phyloP scores from a whole-genome alignment of 2,113 vertebrate species.

The Cyanoderma ruficeps region DNA sequence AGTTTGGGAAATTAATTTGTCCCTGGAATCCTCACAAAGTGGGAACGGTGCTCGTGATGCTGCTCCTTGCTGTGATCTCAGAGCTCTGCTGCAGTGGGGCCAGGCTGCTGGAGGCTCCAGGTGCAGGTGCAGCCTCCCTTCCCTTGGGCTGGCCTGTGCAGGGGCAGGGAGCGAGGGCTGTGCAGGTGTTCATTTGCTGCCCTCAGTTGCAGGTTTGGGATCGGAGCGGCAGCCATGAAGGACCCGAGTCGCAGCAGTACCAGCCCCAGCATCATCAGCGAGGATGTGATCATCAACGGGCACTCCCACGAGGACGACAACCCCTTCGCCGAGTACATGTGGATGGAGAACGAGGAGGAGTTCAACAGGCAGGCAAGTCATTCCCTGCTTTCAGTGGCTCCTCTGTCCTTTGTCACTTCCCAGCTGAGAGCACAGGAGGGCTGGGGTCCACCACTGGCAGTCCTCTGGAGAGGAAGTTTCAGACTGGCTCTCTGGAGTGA shows the following conservation, averaged over 20 bases:
- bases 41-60: fast-evolving
- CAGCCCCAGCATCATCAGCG: constrained; percentile 79
- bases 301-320: constrained; percentile 85
- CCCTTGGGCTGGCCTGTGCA: background rate
- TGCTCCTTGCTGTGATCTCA: background rate
- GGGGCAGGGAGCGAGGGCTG: background rate
- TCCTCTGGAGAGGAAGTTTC: background rate
- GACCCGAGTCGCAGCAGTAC: constrained; percentile 85
- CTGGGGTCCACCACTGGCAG: fast-evolving
- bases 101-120: background rate
- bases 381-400: background rate
- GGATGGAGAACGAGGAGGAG: constrained; percentile 96
- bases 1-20: background rate
- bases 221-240: constrained; percentile 81
- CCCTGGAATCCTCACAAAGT: fast-evolving
- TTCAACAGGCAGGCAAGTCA: constrained; percentile 88
- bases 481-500: background rate
- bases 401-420: background rate
- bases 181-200: background rate
- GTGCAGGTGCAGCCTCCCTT: background rate
- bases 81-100: background rate
- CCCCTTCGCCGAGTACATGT: constrained; percentile 93
- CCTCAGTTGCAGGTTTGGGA: constrained; percentile 52
- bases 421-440: background rate
- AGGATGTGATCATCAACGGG: constrained; percentile 83